Percentiles rank a stretch among this genome's conserved stretches.
Conservation (phyloP, 2,113 vertebrate genomes). For the Porphyrio hochstetteri region DNA sequence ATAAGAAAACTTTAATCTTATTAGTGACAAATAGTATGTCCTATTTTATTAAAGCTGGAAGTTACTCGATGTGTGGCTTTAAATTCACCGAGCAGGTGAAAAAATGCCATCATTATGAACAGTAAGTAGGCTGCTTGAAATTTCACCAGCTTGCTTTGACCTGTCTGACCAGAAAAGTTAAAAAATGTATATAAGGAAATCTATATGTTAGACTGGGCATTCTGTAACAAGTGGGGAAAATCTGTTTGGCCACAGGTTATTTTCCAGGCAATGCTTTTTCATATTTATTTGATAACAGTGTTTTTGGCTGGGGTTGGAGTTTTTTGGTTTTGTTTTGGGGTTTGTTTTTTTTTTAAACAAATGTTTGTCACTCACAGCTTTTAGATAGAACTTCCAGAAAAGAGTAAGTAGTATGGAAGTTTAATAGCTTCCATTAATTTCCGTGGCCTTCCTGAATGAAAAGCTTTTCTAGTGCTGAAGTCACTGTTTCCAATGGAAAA, state of each 20-base stretch:
- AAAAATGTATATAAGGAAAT: neutral
- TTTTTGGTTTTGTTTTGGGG: no score
- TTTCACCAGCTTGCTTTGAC: neutral
- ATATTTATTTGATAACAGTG: neutral
- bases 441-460: neutral
- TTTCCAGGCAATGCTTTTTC: neutral
- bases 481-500: neutral
- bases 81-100: neutral
- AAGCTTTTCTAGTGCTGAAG: neutral
- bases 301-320: neutral
- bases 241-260: neutral
- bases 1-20: neutral
- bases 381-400: neutral
- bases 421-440: neutral
- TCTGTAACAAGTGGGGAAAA: neutral
- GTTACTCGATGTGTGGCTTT: neutral
- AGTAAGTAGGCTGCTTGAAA: neutral
- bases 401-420: neutral
- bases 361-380: neutral
- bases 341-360: neutral
- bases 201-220: neutral
- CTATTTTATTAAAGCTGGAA: neutral
- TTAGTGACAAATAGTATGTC: neutral
- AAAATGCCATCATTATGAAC: neutral
- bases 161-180: neutral